A percentile compares a stretch with the other conserved stretches of the same genome.
phyloP scores from a whole-genome alignment of 1,140 invertebrate species.

The Zaprionus ghesquierei region DNA sequence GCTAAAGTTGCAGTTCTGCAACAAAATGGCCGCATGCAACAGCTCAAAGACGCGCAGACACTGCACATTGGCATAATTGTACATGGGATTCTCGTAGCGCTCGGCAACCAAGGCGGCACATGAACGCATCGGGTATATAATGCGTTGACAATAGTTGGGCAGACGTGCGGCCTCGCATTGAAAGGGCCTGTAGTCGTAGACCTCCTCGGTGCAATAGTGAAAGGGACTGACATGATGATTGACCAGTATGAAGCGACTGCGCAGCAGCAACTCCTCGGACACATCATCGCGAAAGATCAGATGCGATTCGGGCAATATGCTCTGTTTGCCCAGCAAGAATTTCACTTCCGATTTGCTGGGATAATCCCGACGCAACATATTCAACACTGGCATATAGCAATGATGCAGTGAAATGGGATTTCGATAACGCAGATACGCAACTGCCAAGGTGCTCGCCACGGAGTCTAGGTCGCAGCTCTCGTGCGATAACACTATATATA shows the following conservation, averaged over 20 bases:
- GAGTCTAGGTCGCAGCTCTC: slow-evolving; percentile 89
- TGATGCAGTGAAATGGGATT: slow-evolving; percentile 12
- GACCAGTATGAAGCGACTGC: slow-evolving; percentile 86
- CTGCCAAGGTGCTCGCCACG: slow-evolving; percentile 81
- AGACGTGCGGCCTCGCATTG: slow-evolving; percentile 83
- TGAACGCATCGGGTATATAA: slow-evolving; percentile 87
- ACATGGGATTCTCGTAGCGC: slow-evolving; percentile 52
- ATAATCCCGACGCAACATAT: slow-evolving; percentile 86
- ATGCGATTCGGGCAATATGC: slow-evolving; percentile 82
- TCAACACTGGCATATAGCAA: slow-evolving; percentile 85
- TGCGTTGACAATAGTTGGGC: slow-evolving; percentile 71
- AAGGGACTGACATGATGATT: slow-evolving; percentile 88
- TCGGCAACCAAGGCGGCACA: slow-evolving; percentile 86
- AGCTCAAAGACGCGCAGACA: slow-evolving; percentile 66
- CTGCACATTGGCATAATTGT: slow-evolving; percentile 4
- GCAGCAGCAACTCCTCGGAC: slow-evolving; percentile 82
- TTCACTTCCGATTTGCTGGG: slow-evolving; percentile 87
- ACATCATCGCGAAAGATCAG: slow-evolving; percentile 85
- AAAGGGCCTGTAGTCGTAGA: slow-evolving; percentile 89
- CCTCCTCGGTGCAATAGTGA: slow-evolving; percentile 84
- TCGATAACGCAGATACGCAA: slow-evolving; percentile 55
- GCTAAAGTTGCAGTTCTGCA: slow-evolving; percentile 88
- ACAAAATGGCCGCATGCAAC: slow-evolving; percentile 86
- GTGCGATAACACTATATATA: slow-evolving; percentile 86
- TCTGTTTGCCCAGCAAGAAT: slow-evolving; percentile 84